Base-by-base conservation (phyloP, 2,888 invertebrate genomes). In the Lasioglossum vierecki region DNA sequence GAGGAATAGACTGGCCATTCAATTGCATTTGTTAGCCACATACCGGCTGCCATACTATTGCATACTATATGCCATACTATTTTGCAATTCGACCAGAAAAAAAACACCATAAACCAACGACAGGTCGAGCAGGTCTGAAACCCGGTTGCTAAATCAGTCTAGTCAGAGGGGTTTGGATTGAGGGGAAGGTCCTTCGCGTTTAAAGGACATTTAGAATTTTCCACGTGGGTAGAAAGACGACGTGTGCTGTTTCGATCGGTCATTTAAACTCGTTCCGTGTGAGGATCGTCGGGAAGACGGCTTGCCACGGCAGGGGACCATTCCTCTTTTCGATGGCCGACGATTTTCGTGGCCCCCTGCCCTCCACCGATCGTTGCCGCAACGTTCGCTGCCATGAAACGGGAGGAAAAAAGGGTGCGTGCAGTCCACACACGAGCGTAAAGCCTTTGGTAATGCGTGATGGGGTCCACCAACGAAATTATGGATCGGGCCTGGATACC, bases 391-490 rank as follows among this genome's bases (percentile, higher is more conserved):
- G 77, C 68, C 57, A 57, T 39, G 73, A 78, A 78, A 84, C 74
- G 72, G 80, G 35, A 66, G 76, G 72, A 76, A 89, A 88, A 89
- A 88, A 83, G 87, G 87, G 86, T 81, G 89, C 88, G 87, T 88
- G 87, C 82, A 81, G 80, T 77, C 78, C 76, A 68, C 82, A 87
- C 88, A 88, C 81, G 84, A 78, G 82, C 82, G 85, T 84, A 86
- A 76, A 76, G 88, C 86, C 88, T 85, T 91, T 84, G 88, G 87
- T 89, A 91, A 91, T 90, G 90, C 90, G 89, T 88, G 91, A 88
- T 85, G 83, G 90, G 91, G 87, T 89, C 91, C 91, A 92, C 92
- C 93, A 93, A 93, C 93, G 88, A 93, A 93, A 94, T 94, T 94
- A 94, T 94, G 93, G 94, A 94, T 94, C 94, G 94, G 88, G 90